Conservation (phyloP, 2,888 invertebrate genomes). For the Hartigia nigra region DNA sequence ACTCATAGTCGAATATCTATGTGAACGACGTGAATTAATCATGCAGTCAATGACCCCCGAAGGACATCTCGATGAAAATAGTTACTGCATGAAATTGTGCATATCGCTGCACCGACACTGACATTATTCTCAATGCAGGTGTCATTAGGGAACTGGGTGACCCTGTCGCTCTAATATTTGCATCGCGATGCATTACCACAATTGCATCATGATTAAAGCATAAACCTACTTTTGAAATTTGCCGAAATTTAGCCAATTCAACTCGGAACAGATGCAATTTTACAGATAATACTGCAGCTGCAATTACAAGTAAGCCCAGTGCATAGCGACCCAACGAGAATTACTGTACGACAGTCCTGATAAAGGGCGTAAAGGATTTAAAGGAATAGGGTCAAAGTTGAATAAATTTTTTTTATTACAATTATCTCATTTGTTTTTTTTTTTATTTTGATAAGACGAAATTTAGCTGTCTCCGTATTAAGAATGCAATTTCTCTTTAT, state of each 20-base stretch:
- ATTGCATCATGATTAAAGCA: neutral
- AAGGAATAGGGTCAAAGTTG: neutral
- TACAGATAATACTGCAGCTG: neutral
- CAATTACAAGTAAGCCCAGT: neutral
- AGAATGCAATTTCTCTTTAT: neutral
- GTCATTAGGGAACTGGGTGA: neutral
- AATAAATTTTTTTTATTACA: no score
- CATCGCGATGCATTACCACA: neutral
- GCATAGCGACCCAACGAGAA: neutral
- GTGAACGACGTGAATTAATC: neutral
- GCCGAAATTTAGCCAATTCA: neutral
- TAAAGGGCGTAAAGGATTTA: neutral
- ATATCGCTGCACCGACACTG: neutral
- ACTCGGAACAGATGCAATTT: neutral
- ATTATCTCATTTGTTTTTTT: no score
- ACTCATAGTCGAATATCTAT: neutral
- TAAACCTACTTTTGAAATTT: neutral
- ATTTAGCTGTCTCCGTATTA: neutral
- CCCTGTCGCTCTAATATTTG: neutral
- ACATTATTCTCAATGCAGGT: neutral
- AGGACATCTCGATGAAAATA: neutral
- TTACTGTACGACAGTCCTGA: neutral
- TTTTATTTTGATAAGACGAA: neutral
- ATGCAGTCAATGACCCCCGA: neutral
- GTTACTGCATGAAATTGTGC: neutral